Percentiles rank a stretch among this genome's conserved stretches.
phyloP scores from a whole-genome alignment of 2,113 vertebrate genomes.

The Shinisaurus crocodilurus region DNA sequence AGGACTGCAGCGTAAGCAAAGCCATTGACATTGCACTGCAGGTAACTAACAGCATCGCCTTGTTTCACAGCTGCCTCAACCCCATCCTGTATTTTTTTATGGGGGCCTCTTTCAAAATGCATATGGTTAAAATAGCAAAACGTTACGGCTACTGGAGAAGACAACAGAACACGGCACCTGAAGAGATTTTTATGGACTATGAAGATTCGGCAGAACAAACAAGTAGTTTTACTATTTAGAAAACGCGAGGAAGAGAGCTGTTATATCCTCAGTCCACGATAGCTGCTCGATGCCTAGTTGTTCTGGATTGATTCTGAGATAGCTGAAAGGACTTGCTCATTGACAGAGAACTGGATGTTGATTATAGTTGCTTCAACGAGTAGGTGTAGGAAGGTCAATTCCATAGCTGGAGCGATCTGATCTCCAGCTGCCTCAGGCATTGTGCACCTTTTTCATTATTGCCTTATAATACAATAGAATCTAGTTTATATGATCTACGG shows the following conservation, averaged over 20 bases:
- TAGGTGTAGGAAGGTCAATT: background rate
- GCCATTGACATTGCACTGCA: conserved; percentile 83
- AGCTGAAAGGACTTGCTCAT: background rate
- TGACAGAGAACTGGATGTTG: background rate
- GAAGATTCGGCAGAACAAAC: conserved; percentile 74
- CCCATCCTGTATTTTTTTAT: conserved; percentile 89
- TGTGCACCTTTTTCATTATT: background rate
- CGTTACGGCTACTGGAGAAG: conserved; percentile 73
- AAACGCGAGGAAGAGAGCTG: too few species aligned
- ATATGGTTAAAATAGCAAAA: conserved; percentile 83
- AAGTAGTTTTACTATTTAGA: conserved; percentile 81
- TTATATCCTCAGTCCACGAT: background rate
- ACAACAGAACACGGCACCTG: conserved; percentile 57
- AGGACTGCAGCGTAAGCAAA: conserved; percentile 84
- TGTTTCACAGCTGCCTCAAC: conserved; percentile 92
- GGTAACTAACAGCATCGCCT: conserved; percentile 87
- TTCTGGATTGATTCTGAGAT: background rate
- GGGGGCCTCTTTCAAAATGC: conserved; percentile 87
- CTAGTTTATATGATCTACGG: background rate
- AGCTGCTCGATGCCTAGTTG: background rate
- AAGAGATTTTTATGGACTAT: conserved; percentile 78
- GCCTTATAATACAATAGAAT: background rate
- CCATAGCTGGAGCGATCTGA: background rate
- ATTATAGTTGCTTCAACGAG: background rate
- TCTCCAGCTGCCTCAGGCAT: background rate